Percentiles rank a stretch among this genome's conserved stretches.
These are phyloP conservation scores for Dendrocincla fuliginosa DNA, from an alignment of 2,797 vertebrate genomes.

Conservation along the genomic window DNA sequence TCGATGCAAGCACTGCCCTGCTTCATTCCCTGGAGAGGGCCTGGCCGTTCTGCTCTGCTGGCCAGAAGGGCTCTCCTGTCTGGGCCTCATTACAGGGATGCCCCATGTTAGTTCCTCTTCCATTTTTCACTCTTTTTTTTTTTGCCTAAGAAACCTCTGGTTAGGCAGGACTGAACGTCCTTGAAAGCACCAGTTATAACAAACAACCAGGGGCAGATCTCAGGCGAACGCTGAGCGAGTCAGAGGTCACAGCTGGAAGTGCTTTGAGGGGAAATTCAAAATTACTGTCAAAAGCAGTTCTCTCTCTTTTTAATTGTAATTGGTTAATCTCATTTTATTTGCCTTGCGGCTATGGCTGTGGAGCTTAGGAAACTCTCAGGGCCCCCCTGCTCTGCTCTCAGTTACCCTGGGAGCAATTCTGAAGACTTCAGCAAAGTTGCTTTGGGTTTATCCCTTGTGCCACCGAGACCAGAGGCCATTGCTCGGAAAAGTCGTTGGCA, in stretches of 20 bases:
- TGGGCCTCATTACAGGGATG: neutral
- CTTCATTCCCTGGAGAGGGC: neutral
- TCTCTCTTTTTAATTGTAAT: slow-evolving; percentile 62
- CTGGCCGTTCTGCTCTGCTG: neutral
- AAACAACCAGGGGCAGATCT: slow-evolving; percentile 21
- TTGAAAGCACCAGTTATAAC: slow-evolving; percentile 42
- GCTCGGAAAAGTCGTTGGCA: neutral
- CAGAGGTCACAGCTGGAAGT: slow-evolving; percentile 74
- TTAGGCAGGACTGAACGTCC: neutral
- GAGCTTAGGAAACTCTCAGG: slow-evolving; percentile 48
- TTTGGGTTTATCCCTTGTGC: slow-evolving; percentile 39
- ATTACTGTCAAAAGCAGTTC: slow-evolving; percentile 70
- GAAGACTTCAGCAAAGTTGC: slow-evolving; percentile 32
- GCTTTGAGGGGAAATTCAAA: slow-evolving; percentile 67
- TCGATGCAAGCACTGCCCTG: neutral
- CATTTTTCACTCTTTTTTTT: neutral
- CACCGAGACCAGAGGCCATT: neutral
- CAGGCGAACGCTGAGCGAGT: neutral
- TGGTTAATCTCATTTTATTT: slow-evolving; percentile 73
- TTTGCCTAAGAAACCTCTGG: neutral
- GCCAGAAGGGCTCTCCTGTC: neutral
- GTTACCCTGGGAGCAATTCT: slow-evolving; percentile 53
- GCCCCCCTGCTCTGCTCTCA: slow-evolving; percentile 42
- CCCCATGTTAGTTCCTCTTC: neutral
- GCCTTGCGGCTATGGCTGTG: slow-evolving; percentile 47